phyloP scores from a whole-genome alignment of 2,888 invertebrate species.

The Hyalella azteca region DNA sequence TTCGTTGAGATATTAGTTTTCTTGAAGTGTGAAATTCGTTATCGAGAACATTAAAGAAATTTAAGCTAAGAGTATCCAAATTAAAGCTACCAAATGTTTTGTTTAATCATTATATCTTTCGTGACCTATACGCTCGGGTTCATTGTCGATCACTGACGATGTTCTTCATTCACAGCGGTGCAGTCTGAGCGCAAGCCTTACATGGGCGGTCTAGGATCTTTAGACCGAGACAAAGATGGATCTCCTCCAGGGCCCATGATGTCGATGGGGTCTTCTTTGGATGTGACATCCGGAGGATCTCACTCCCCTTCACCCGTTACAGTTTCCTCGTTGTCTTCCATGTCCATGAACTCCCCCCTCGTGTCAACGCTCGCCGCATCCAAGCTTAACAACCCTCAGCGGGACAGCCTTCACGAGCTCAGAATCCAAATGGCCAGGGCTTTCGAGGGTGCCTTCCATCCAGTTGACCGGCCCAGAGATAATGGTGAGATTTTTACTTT shows the following conservation, averaged over 20 bases:
- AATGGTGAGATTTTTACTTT: not conserved
- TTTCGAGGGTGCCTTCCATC: conserved; percentile 50
- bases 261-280: conserved; percentile 19
- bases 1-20: too few species aligned
- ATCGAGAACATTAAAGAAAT: too few species aligned
- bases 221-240: conserved; percentile 54
- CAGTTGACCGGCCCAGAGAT: not conserved
- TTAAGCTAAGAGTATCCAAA: too few species aligned
- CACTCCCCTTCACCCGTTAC: conserved; percentile 39
- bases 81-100: too few species aligned
- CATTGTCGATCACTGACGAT: too few species aligned
- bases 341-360: conserved; percentile 54
- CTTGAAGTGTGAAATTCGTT: too few species aligned
- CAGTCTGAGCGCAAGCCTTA: conserved; percentile 57
- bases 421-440: conserved; percentile 57
- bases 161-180: conserved; percentile 44
- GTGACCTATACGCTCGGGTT: too few species aligned
- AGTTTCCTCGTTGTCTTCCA: conserved; percentile 51
- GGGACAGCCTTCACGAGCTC: conserved; percentile 48
- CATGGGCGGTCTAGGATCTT: conserved; percentile 40
- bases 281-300: conserved; percentile 47
- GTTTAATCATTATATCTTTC: too few species aligned
- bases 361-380: conserved; percentile 45
- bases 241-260: conserved; percentile 51
- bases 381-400: not conserved